These are phyloP conservation scores for Bufo bufo DNA, from an alignment of 2,113 vertebrate species.

Conservation along the genomic window DNA sequence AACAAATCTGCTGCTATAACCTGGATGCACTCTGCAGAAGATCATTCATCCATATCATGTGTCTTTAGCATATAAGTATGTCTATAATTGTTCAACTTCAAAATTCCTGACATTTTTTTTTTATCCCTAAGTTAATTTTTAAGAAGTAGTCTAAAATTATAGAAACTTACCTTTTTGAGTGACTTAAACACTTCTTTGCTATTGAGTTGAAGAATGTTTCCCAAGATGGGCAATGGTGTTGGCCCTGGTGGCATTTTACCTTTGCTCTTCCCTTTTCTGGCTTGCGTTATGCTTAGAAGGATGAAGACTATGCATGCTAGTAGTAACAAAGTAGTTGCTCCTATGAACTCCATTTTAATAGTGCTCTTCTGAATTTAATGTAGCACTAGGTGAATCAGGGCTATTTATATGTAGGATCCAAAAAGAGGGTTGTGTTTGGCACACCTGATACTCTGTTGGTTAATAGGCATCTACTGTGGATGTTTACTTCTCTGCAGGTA, in stretches of 20 bases:
- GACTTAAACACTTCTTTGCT: conserved; percentile 57
- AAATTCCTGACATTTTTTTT: too few relatives aligned
- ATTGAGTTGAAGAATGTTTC: conserved; percentile 61
- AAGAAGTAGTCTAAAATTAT: neutral
- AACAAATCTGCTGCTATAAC: too few relatives aligned
- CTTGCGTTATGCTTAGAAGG: neutral
- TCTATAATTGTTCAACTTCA: too few relatives aligned
- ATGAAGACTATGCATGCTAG: conserved; percentile 26
- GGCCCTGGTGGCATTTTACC: conserved; percentile 54
- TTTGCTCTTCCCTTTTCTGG: neutral
- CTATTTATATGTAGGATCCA: conserved; percentile 14
- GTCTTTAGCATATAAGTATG: too few relatives aligned
- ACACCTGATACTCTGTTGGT: neutral
- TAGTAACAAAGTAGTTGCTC: neutral
- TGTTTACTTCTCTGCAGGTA: neutral
- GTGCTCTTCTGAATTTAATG: neutral
- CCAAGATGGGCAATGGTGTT: conserved; percentile 52
- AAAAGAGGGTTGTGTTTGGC: neutral
- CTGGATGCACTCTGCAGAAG: too few relatives aligned
- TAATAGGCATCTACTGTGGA: neutral
- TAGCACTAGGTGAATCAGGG: neutral
- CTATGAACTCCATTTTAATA: conserved; percentile 46
- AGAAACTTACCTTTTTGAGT: conserved; percentile 61
- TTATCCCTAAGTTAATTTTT: too few relatives aligned
- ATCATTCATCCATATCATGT: too few relatives aligned